Evolutionary conservation across 2,797 vertebrate species (phyloP).

Genomic region (Pseudopleuronectes americanus): DNA sequence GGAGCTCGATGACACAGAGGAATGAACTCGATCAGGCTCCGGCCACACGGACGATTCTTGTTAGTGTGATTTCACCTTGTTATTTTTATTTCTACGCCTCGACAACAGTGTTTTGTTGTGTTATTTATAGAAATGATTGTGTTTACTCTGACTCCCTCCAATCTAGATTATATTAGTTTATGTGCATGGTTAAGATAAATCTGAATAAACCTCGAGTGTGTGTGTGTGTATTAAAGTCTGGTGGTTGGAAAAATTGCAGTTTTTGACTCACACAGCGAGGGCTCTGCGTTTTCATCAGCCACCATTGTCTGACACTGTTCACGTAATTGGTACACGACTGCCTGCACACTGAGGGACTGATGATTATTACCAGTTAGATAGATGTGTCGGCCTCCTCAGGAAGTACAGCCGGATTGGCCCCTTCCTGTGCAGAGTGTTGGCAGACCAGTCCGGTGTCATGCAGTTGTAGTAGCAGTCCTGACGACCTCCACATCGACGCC

Average conservation of each 20-base stretch:
- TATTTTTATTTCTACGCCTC: too few species aligned
- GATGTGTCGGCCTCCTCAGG: background rate
- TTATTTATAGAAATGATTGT: background rate
- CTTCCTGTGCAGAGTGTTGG: too few species aligned
- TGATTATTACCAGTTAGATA: conserved; percentile 11
- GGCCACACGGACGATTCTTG: too few species aligned
- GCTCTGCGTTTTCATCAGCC: conserved; percentile 28
- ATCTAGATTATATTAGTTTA: background rate
- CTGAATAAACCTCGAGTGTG: background rate
- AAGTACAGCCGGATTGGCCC: too few species aligned
- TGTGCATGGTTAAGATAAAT: background rate
- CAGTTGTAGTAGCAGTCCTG: too few species aligned
- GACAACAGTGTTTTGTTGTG: too few species aligned
- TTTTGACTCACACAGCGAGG: conserved; percentile 10
- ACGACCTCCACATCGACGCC: too few species aligned
- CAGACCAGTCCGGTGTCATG: too few species aligned
- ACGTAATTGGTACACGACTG: conserved; percentile 34
- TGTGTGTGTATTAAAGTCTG: background rate
- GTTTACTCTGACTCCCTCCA: background rate
- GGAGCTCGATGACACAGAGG: too few species aligned
- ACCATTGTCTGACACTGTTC: conserved; percentile 23
- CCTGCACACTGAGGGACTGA: conserved; percentile 28
- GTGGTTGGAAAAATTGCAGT: conserved; percentile 2
- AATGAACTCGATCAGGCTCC: too few species aligned
- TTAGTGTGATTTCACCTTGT: too few species aligned